Base-by-base conservation (phyloP, 2,113 vertebrate genomes). In the Pachyramphus minor region DNA sequence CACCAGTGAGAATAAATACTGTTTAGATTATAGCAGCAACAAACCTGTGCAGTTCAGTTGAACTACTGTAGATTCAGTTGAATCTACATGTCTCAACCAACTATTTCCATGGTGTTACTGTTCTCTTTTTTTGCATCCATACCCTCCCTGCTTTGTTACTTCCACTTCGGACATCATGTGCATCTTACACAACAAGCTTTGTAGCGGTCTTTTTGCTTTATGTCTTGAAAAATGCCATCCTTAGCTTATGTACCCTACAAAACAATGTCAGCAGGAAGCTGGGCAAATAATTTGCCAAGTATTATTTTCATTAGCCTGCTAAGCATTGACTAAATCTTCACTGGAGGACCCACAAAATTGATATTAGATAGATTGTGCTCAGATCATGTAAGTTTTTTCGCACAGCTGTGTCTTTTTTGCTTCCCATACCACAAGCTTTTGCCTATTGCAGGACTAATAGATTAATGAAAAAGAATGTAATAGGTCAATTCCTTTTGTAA, bases 401-500 rank as follows among this genome's bases (percentile, higher is more conserved):
- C 53, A 52, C 33, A 69, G 52, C 23, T 27, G 17, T 8, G 22
- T n/a, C 49, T 27, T 49, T 68, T 66, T 75, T 85, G 27, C 33
- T 53, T 50, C 80, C 58, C 37, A 9, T 35, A 33, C 45, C 33
- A 66, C 10, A 13, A n/a, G 18, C 35, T 42, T 88, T 80, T 84
- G 62, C 31, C 21, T 73, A 44, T 60, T 27, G 14, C 53, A 90
- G 31, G 56, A 60, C 35, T 79, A 85, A 90, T 28, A 31, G 68
- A 85, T 85, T 96, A 95, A 95, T 89, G 79, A 95, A 93, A 93
- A 97, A 93, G 91, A 95, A 95, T 64, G 45, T 83, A 98, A 94
- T 76, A 90, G 82, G 87, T 63, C 69, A 95, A 91, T 95, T 96
- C 58, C 45, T 89, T 92, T 88, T 74, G 45, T 84, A 93, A 89